Evolutionary conservation across 1,140 invertebrate genomes (phyloP).

Genomic region (Cotesia chilonis): DNA sequence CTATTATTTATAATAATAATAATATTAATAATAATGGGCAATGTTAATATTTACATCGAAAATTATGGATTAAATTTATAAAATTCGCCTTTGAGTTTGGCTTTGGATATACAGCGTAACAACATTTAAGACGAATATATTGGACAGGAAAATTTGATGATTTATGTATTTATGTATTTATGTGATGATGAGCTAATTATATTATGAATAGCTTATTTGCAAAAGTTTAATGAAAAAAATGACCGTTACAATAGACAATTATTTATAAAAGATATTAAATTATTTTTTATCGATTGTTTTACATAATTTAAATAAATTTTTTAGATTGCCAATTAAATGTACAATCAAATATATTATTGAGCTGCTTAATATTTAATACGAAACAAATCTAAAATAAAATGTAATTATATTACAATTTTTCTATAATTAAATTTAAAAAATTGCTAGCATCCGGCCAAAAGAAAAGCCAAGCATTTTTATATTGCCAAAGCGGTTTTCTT

Average conservation of each 20-base stretch:
- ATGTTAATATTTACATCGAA: conserved; percentile 66
- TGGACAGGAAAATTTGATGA: conserved; percentile 33
- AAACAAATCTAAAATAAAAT: conserved; percentile 22
- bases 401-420: conserved; percentile 6
- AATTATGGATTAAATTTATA: conserved; percentile 55
- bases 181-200: conserved; percentile 14
- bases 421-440: neutral
- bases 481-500: conserved; percentile 20
- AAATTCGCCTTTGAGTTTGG: conserved; percentile 44
- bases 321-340: conserved; percentile 5
- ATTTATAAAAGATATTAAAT: neutral
- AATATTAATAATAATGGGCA: conserved; percentile 46
- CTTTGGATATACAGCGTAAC: conserved; percentile 49
- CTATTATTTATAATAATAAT: conserved; percentile 21
- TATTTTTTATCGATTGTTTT: conserved; percentile 6
- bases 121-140: conserved; percentile 46
- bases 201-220: conserved; percentile 2
- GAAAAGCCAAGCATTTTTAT: conserved; percentile 29
- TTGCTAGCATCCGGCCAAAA: conserved; percentile 30
- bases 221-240: conserved; percentile 11
- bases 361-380: conserved; percentile 32
- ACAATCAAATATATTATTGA: conserved; percentile 34
- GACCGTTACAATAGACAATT: neutral
- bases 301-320: conserved; percentile 1
- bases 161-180: neutral